Evolutionary conservation across 2,888 invertebrate species (phyloP).

Genomic region (Microdon myrmicae): DNA sequence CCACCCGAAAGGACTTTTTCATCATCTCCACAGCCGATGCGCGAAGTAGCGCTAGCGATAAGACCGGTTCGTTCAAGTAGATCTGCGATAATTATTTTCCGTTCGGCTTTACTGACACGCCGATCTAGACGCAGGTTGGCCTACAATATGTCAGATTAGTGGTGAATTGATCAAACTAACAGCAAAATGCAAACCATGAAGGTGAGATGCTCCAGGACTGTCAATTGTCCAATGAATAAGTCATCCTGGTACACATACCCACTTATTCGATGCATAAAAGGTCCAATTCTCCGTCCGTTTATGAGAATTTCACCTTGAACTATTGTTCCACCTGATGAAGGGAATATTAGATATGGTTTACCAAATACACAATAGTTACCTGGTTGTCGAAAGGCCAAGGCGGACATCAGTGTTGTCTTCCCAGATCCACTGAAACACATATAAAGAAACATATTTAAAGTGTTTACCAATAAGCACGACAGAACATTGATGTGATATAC

Average conservation of each 20-base stretch:
- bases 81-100: slow-evolving; percentile 75
- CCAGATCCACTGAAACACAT: slow-evolving; percentile 81
- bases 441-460: too few relatives aligned
- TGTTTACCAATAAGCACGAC: too few relatives aligned
- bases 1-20: slow-evolving; percentile 91
- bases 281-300: slow-evolving; percentile 77
- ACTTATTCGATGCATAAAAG: slow-evolving; percentile 82
- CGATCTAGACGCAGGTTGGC: slow-evolving; percentile 84
- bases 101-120: slow-evolving; percentile 71
- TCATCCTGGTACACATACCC: slow-evolving; percentile 95
- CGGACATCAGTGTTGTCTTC: slow-evolving; percentile 88
- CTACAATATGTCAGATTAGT: slow-evolving; percentile 65
- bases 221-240: slow-evolving; percentile 84
- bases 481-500: too few relatives aligned
- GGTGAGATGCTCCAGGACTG: slow-evolving; percentile 86
- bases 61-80: slow-evolving; percentile 79
- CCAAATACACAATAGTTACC: too few relatives aligned
- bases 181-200: slow-evolving; percentile 74
- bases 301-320: slow-evolving; percentile 84
- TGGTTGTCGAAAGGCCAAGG: slow-evolving; percentile 80
- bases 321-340: slow-evolving; percentile 73
- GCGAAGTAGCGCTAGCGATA: slow-evolving; percentile 75
- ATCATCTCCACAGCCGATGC: slow-evolving; percentile 81
- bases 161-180: neutral
- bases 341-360: too few relatives aligned